Percentiles rank a stretch among this genome's conserved stretches.
Conservation (phyloP, 2,888 invertebrate species). For the Cenopis cana region DNA sequence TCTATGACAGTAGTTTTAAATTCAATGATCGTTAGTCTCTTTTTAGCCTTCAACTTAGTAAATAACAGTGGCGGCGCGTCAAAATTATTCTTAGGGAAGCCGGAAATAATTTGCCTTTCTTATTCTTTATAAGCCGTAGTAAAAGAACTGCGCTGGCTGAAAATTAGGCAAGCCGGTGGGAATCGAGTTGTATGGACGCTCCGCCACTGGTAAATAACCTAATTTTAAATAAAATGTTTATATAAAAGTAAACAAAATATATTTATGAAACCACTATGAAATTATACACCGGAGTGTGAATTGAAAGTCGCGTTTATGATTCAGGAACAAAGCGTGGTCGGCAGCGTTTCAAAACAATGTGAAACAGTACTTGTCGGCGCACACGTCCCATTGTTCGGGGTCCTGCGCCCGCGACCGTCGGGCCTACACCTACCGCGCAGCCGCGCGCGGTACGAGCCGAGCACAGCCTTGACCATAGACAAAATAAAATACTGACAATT, state of each 20-base stretch:
- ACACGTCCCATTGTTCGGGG: constrained; percentile 52
- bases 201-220: no score
- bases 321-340: constrained; percentile 66
- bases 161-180: no score
- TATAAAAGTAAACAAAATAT: no score
- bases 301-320: constrained; percentile 53
- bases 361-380: constrained; percentile 52
- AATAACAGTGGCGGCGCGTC: no score
- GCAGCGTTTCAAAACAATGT: constrained; percentile 65
- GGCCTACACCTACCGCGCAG: constrained; percentile 27
- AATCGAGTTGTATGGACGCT: no score
- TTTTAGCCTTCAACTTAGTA: neutral
- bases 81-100: no score
- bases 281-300: constrained; percentile 14
- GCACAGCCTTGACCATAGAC: constrained; percentile 5
- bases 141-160: no score
- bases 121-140: no score
- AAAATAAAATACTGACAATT: no score
- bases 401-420: constrained; percentile 38
- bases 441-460: constrained; percentile 5
- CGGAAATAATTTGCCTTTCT: no score
- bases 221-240: no score
- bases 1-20: neutral
- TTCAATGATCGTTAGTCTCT: neutral
- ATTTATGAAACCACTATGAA: constrained; percentile 10